phyloP scores from a whole-genome alignment of 2,113 vertebrate genomes.

The Fulica atra region DNA sequence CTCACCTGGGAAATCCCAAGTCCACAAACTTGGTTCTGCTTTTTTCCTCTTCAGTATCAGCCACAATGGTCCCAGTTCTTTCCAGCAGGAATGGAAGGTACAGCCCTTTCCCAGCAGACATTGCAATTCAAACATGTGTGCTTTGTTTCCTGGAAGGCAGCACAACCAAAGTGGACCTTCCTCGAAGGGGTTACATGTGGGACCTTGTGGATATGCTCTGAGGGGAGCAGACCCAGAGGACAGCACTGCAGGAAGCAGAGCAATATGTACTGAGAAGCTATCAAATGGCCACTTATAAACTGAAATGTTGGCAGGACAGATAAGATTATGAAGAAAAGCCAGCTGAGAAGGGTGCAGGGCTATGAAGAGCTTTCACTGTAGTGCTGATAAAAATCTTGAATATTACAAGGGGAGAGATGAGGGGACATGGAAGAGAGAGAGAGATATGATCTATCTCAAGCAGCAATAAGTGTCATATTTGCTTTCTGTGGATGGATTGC shows the following conservation, averaged over 20 bases:
- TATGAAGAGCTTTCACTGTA: neutral
- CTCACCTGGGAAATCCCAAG: neutral
- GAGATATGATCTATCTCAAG: neutral
- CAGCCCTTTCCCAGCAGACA: neutral
- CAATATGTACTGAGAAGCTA: neutral
- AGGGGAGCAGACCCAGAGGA: neutral
- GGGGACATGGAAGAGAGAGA: neutral
- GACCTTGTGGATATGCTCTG: neutral
- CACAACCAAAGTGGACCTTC: neutral
- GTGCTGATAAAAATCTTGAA: neutral
- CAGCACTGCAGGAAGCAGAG: neutral
- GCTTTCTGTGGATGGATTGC: neutral
- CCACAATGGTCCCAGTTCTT: neutral
- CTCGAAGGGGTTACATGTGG: neutral
- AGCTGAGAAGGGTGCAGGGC: neutral
- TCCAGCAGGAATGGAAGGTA: neutral
- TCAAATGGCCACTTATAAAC: neutral
- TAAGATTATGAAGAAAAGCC: neutral
- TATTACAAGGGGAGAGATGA: neutral
- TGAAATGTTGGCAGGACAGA: neutral
- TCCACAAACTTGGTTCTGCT: neutral
- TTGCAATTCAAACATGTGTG: neutral
- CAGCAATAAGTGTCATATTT: neutral
- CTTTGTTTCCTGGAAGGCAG: neutral
- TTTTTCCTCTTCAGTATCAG: neutral